Conservation (phyloP, 2,113 vertebrate species). For the Strigops habroptila region DNA sequence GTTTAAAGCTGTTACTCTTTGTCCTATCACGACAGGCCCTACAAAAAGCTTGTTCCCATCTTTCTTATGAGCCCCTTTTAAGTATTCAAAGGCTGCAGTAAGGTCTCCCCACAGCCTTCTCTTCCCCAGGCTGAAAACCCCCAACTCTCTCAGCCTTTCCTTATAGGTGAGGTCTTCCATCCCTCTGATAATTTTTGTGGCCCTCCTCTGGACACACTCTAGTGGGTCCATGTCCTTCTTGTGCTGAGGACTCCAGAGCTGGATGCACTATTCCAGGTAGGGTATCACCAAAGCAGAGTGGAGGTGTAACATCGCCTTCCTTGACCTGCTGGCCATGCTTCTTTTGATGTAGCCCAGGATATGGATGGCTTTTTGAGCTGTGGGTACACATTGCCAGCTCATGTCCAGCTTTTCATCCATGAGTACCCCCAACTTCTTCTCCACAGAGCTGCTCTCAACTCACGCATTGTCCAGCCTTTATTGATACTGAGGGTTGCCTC, state of each 20-base stretch:
- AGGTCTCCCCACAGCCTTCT: neutral
- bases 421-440: neutral
- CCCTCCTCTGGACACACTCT: neutral
- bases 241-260: neutral
- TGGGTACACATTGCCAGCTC: neutral
- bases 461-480: neutral
- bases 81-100: neutral
- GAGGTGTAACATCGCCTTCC: neutral
- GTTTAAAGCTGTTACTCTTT: neutral
- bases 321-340: neutral
- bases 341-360: neutral
- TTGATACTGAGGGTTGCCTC: neutral
- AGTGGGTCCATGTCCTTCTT: neutral
- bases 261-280: neutral
- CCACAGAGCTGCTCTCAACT: neutral
- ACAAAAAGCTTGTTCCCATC: neutral
- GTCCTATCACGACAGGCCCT: neutral
- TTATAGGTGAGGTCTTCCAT: neutral
- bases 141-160: neutral
- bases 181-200: neutral
- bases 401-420: neutral
- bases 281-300: neutral
- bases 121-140: neutral
- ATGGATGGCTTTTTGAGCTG: neutral
- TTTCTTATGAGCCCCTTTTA: neutral